Evolutionary conservation across 1,140 invertebrate genomes (phyloP), one percentile per base, ranked within the genome.

Genomic region (Ruditapes philippinarum): DNA sequence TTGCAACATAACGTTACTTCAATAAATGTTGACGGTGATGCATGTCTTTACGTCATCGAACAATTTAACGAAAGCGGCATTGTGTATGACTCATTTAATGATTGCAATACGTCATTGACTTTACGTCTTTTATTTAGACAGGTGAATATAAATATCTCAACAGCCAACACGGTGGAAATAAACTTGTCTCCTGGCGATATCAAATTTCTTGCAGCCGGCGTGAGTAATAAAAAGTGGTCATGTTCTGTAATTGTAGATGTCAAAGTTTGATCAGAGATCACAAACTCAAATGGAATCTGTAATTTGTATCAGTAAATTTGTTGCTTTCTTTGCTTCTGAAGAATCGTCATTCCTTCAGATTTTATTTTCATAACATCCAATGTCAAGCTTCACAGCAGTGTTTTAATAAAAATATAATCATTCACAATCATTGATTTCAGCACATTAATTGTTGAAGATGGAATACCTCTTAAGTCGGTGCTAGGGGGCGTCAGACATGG

Each of bases 11-110:
- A 31, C 25, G 62, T 42, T 45, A 62, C 25, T 11, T 25, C 36
- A 28, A 38, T 68, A 25, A 22, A 62, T 25, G 19, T 74, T 14
- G 28, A 70, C 36, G 73, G 33, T 19, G 33, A 86, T 33, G 49
- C 82, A 14, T 93, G 93, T 84, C 19, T 93, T 36, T 73, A 65
- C 25, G 11, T 91, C 12, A 38, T 92, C n/a, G 60, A 33, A 11
- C 57, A 74, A 17, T 86, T 88, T 49, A 90, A 91, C 78, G 19
- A 54, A 17, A 17, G 74, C 42, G 93, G 93, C n/a, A 73, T 89
- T 11, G 65, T 89, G 3, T 81, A 92, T 51, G 90, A 90, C 68
- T 80, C 62, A 49, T 85, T 80, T 14, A 93, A 91, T 78, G 17
- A 62, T 0, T 93, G n/a, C n/a, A n/a, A n/a, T n/a, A n/a, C n/a